phyloP scores from a whole-genome alignment of 1,140 invertebrate genomes.

The Leptonema lineaticorne region DNA sequence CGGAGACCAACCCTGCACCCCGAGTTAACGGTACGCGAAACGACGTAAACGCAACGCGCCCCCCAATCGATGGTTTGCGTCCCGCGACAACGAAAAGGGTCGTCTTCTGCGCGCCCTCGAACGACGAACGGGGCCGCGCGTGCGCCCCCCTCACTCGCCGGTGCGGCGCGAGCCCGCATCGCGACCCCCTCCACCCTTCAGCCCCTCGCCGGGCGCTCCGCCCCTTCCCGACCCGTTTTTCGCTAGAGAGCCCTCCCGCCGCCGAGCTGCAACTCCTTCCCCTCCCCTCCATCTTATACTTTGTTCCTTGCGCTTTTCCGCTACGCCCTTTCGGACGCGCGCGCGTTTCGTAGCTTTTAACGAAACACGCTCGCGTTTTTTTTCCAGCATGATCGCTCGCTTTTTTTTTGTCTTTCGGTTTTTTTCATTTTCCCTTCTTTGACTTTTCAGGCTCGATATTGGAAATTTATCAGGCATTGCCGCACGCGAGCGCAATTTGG shows the following conservation, averaged over 20 bases:
- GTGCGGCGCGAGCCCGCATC: slow-evolving; percentile 37
- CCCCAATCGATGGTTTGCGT: slow-evolving; percentile 47
- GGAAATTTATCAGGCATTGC: neutral
- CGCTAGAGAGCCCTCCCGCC: slow-evolving; percentile 41
- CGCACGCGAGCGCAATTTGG: too few species aligned
- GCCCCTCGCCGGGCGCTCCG: slow-evolving; percentile 45
- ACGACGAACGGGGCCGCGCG: too few species aligned
- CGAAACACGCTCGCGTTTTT: too few species aligned
- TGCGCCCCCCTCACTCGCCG: slow-evolving; percentile 48
- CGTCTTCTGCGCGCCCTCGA: slow-evolving; percentile 48
- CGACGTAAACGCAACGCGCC: slow-evolving; percentile 45
- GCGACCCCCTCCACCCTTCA: slow-evolving; percentile 48
- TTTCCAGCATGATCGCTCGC: neutral
- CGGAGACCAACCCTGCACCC: slow-evolving; percentile 52
- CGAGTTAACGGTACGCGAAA: slow-evolving; percentile 43
- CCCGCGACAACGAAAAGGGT: slow-evolving; percentile 50
- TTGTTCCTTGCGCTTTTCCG: neutral
- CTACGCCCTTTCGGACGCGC: neutral
- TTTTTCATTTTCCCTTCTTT: neutral
- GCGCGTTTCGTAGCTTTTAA: neutral
- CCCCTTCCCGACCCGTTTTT: slow-evolving; percentile 37
- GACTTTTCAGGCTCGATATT: neutral
- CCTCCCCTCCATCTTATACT: neutral
- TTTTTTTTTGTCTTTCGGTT: neutral
- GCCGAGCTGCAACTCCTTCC: slow-evolving; percentile 38